phyloP scores from a whole-genome alignment of 1,140 invertebrate species.

The Polypedilum pembai region DNA sequence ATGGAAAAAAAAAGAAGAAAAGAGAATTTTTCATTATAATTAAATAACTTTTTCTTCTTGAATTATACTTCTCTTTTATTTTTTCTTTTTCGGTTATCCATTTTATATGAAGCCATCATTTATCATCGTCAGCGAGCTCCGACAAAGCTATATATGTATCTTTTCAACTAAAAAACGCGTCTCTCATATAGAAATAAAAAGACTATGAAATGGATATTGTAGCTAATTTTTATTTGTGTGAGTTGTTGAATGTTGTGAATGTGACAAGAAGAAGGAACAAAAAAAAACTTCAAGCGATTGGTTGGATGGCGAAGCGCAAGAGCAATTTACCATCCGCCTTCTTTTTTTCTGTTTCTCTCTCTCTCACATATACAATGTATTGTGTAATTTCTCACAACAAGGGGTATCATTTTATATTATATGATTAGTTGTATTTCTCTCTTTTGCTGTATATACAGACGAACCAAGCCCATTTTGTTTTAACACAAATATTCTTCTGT shows the following conservation, averaged over 20 bases:
- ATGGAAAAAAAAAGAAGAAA: neutral
- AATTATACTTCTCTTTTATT: neutral
- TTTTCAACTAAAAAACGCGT: neutral
- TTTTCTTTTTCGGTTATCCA: neutral
- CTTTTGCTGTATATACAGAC: neutral
- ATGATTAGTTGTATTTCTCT: conserved; percentile 26
- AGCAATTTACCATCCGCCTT: neutral
- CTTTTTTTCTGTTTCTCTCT: neutral
- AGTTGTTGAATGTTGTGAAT: neutral
- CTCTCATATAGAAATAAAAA: neutral
- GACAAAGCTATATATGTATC: neutral
- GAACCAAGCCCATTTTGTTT: conserved; percentile 23
- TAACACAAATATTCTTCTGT: neutral
- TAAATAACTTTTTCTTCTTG: neutral
- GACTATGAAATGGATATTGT: neutral
- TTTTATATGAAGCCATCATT: conserved; percentile 24
- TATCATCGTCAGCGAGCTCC: conserved; percentile 8
- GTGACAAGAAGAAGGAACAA: neutral
- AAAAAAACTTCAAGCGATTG: conserved; percentile 10
- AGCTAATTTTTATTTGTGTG: neutral
- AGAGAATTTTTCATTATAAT: neutral
- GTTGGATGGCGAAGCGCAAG: neutral
- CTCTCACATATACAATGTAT: neutral
- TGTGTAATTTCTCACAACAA: conserved; percentile 15
- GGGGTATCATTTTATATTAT: neutral